Evolutionary conservation across 2,888 invertebrate species (phyloP).

Genomic region (Alloscopus bannaensis): DNA sequence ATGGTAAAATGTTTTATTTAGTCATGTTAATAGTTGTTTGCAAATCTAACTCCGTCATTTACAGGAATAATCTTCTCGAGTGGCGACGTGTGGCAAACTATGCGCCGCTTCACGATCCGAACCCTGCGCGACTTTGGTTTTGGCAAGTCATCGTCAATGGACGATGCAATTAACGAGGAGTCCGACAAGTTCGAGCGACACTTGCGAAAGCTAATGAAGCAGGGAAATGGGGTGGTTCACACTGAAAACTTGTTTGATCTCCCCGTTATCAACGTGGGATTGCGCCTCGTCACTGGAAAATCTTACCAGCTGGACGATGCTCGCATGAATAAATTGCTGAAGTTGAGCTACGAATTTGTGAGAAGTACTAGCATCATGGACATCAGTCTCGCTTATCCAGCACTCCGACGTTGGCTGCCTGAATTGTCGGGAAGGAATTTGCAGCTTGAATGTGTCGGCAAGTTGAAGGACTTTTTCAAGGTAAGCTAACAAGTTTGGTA

Average conservation of each 20-base stretch:
- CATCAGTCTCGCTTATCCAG: slow-evolving; percentile 14
- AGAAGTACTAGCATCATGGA: slow-evolving; percentile 5
- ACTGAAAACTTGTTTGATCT: slow-evolving; percentile 30
- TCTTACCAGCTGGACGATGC: slow-evolving; percentile 40
- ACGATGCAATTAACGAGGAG: slow-evolving; percentile 47
- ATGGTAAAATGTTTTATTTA: background rate
- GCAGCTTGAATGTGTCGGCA: background rate
- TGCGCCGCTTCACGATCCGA: slow-evolving; percentile 24
- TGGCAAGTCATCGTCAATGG: slow-evolving; percentile 45
- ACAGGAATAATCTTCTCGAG: slow-evolving; percentile 23
- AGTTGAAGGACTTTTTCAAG: background rate
- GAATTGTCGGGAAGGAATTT: background rate
- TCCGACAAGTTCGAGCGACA: slow-evolving; percentile 13
- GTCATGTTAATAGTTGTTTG: background rate
- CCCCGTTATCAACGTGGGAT: slow-evolving; percentile 24
- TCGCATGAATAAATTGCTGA: slow-evolving; percentile 3
- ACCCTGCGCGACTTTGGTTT: slow-evolving; percentile 47
- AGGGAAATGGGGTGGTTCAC: background rate
- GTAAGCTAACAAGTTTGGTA: background rate
- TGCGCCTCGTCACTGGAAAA: slow-evolving; percentile 43
- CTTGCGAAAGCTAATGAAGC: background rate
- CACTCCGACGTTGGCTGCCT: slow-evolving; percentile 26
- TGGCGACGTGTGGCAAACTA: slow-evolving; percentile 9
- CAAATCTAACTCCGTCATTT: too few species aligned
- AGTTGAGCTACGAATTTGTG: slow-evolving; percentile 11